These are phyloP conservation scores for Allobates femoralis DNA, from an alignment of 2,797 vertebrate genomes.

Conservation along the genomic window DNA sequence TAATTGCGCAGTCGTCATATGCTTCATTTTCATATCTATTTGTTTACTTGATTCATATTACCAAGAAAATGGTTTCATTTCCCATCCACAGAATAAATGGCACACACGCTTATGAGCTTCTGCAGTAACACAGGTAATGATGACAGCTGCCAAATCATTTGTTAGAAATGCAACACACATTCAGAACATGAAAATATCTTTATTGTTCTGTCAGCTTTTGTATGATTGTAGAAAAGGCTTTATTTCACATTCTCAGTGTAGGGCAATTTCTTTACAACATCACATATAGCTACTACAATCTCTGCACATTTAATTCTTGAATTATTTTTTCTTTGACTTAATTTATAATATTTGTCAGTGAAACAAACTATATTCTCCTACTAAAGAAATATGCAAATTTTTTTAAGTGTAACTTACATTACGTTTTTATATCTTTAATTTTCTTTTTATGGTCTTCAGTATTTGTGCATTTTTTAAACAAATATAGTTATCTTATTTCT, in stretches of 20 bases:
- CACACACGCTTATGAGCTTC: conserved; percentile 17
- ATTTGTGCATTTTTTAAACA: not conserved
- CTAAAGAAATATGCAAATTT: not conserved
- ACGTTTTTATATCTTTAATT: not conserved
- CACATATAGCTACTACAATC: not conserved
- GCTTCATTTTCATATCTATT: conserved; percentile 30
- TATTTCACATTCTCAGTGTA: not conserved
- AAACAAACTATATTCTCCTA: not conserved
- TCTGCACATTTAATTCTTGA: not conserved
- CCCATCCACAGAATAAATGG: conserved; percentile 19
- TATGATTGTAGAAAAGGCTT: not conserved
- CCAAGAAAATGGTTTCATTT: conserved; percentile 25
- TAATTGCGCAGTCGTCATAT: conserved; percentile 1
- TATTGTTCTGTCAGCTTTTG: conserved; percentile 1
- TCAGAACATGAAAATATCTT: conserved; percentile 4
- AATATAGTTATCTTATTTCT: not conserved
- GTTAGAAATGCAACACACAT: conserved; percentile 20
- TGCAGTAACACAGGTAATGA: conserved; percentile 45
- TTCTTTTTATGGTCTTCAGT: not conserved
- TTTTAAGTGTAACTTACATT: not conserved
- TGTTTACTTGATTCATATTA: conserved; percentile 23
- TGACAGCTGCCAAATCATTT: conserved; percentile 25
- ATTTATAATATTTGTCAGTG: not conserved
- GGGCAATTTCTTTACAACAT: not conserved
- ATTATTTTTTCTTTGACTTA: not conserved